These are phyloP conservation scores for Malurus cyaneus DNA, from an alignment of 2,113 vertebrate species.

Conservation along the genomic window DNA sequence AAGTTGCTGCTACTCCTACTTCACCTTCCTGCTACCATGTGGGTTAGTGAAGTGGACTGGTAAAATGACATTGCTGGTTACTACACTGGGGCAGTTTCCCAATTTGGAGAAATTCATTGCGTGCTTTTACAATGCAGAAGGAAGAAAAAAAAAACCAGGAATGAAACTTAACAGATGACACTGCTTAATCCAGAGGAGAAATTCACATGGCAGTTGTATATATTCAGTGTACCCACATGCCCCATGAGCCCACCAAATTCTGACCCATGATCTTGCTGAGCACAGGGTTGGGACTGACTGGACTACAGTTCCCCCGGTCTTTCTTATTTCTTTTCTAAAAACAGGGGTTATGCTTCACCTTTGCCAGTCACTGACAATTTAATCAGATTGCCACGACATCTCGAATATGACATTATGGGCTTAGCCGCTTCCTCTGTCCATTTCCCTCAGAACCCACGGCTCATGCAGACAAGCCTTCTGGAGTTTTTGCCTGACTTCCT, in stretches of 20 bases:
- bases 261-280: not conserved
- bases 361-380: not conserved
- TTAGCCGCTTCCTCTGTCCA: not conserved
- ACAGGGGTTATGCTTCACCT: not conserved
- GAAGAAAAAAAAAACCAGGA: not conserved
- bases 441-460: not conserved
- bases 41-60: not conserved
- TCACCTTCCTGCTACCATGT: not conserved
- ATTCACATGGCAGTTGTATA: not conserved
- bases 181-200: not conserved
- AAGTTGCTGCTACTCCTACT: not conserved
- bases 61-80: not conserved
- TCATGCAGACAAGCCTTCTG: not conserved
- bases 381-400: not conserved
- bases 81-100: not conserved
- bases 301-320: fast-evolving
- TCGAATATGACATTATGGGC: not conserved
- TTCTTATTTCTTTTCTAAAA: not conserved
- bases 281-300: not conserved
- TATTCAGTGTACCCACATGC: too few species aligned
- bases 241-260: fast-evolving
- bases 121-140: not conserved
- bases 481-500: not conserved
- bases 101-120: not conserved
- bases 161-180: not conserved